Conservation (phyloP, 2,797 vertebrate genomes). For the Cirrhinus molitorella region DNA sequence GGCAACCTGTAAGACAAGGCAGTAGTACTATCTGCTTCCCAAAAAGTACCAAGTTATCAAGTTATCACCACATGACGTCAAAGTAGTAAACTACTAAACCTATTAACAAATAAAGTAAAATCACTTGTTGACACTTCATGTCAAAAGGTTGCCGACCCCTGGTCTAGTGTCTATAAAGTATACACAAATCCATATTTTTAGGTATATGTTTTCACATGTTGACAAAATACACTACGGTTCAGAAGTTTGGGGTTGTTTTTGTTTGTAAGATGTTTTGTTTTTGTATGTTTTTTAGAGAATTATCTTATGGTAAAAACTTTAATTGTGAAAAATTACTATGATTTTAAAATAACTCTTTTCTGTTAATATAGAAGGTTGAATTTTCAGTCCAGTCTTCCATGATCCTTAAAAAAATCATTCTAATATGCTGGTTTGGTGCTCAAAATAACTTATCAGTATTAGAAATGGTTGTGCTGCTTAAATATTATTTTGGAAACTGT, state of each 20-base stretch:
- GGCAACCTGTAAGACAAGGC: no score
- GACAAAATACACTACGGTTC: not conserved
- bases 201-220: not conserved
- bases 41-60: not conserved
- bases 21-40: no score
- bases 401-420: no score
- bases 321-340: not conserved
- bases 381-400: no score
- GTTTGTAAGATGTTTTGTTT: not conserved
- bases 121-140: not conserved
- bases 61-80: not conserved
- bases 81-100: not conserved
- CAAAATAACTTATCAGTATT: no score
- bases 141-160: not conserved
- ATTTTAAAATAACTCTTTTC: no score
- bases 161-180: not conserved
- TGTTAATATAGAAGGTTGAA: not conserved
- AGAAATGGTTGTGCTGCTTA: no score
- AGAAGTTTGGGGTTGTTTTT: not conserved
- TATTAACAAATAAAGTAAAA: not conserved
- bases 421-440: no score
- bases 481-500: no score
- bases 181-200: not conserved
- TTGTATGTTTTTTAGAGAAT: not conserved
- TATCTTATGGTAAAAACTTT: not conserved